Conservation (phyloP, 2,888 invertebrate genomes). For the Ctenicera cuprea region DNA sequence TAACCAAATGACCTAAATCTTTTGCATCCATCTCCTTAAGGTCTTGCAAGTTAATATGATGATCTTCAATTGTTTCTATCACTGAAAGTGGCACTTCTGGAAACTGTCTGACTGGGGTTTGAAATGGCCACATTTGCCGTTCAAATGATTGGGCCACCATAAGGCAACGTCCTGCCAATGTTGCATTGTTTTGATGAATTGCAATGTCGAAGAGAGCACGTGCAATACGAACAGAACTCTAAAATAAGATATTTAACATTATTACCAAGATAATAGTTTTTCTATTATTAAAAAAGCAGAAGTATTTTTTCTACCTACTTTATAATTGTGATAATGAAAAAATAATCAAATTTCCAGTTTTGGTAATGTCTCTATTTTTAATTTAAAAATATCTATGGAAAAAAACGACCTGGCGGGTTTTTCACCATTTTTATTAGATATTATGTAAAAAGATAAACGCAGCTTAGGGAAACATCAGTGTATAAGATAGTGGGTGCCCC, state of each 20-base stretch:
- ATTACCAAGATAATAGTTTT: too few species aligned
- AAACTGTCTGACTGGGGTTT: conserved; percentile 92
- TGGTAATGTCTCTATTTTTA: too few species aligned
- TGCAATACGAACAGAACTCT: conserved; percentile 94
- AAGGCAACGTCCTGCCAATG: conserved; percentile 90
- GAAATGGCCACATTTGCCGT: conserved; percentile 91
- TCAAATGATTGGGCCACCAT: conserved; percentile 95
- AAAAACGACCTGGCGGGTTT: too few species aligned
- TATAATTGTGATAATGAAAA: too few species aligned
- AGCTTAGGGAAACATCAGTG: too few species aligned
- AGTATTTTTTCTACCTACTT: too few species aligned
- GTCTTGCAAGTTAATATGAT: conserved; percentile 83
- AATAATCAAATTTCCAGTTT: too few species aligned
- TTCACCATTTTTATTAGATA: too few species aligned
- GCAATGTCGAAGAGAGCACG: conserved; percentile 96
- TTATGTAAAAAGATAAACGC: too few species aligned
- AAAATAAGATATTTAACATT: conserved; percentile 58
- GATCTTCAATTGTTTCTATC: conserved; percentile 87
- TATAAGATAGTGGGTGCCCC: too few species aligned
- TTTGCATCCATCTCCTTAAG: conserved; percentile 90
- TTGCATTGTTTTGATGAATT: conserved; percentile 90
- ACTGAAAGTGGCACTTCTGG: conserved; percentile 84
- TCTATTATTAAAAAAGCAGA: too few species aligned
- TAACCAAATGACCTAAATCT: conserved; percentile 88
- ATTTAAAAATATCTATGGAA: too few species aligned